Percentiles rank a stretch among this genome's conserved stretches.
Evolutionary conservation across 2,888 invertebrate species (phyloP).

Genomic region (Lamproptera curius): DNA sequence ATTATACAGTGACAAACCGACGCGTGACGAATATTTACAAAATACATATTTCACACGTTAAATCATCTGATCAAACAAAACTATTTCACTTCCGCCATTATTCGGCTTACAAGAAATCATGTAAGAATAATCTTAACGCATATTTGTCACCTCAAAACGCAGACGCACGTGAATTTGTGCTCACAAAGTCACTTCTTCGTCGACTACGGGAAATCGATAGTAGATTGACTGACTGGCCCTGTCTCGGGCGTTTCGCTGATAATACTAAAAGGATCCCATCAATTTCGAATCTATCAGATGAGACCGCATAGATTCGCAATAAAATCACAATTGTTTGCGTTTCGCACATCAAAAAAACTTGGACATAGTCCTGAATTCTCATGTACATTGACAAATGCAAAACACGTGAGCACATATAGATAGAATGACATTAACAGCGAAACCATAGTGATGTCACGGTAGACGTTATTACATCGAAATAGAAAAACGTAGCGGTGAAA

Average conservation of each 20-base stretch:
- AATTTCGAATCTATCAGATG: constrained; percentile 75
- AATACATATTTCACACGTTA: not conserved
- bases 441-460: constrained; percentile 19
- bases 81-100: too few relatives aligned
- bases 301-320: constrained; percentile 33
- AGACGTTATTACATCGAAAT: not conserved
- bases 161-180: constrained; percentile 8
- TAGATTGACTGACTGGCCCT: not conserved
- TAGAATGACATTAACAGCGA: constrained; percentile 14
- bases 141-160: constrained; percentile 16
- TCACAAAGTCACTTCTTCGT: constrained; percentile 1
- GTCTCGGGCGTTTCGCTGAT: constrained; percentile 43
- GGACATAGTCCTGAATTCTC: too few relatives aligned
- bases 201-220: not conserved
- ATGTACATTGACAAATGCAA: constrained; percentile 20
- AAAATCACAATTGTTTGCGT: not conserved
- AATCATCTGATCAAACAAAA: too few relatives aligned
- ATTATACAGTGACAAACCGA: constrained; percentile 5
- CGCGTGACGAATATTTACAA: constrained; percentile 7
- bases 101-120: too few relatives aligned
- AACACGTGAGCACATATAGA: constrained; percentile 20
- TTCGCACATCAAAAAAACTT: constrained; percentile 20
- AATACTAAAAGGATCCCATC: constrained; percentile 59
- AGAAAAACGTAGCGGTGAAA: constrained; percentile 1
- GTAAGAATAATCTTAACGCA: not conserved